Evolutionary conservation across 2,888 invertebrate species (phyloP).

Genomic region (Perithous albicinctus): DNA sequence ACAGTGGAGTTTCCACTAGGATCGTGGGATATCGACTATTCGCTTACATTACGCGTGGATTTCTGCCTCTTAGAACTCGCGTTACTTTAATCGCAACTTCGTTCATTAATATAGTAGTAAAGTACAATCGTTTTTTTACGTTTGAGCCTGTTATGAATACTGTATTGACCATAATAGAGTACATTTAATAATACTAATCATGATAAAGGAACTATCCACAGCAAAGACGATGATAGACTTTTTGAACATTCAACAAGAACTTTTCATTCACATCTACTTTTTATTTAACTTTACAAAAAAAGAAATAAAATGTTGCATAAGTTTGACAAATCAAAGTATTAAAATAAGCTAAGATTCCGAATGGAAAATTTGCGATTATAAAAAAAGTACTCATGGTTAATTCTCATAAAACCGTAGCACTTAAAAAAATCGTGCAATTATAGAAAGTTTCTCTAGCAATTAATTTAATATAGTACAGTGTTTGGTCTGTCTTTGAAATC

Average conservation of each 20-base stretch:
- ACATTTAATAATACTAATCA: not conserved
- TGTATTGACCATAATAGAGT: not conserved
- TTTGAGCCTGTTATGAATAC: not conserved
- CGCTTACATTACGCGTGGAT: not conserved
- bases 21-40: constrained; percentile 36
- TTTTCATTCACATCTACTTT: too few species aligned
- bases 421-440: too few species aligned
- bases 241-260: too few species aligned
- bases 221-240: too few species aligned
- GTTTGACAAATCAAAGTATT: too few species aligned
- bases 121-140: not conserved
- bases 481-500: not conserved
- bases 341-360: too few species aligned
- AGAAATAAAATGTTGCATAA: too few species aligned
- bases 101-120: not conserved
- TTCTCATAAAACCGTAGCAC: too few species aligned
- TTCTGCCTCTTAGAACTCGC: not conserved
- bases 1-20: constrained; percentile 46
- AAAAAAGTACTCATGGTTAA: too few species aligned
- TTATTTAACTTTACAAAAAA: too few species aligned
- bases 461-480: not conserved
- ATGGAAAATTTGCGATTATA: too few species aligned
- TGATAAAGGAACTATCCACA: not conserved
- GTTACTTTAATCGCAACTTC: constrained; percentile 18
- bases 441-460: not conserved